These are phyloP conservation scores for Matsumyia berberina DNA, from an alignment of 2,888 invertebrate species.

Conservation along the genomic window DNA sequence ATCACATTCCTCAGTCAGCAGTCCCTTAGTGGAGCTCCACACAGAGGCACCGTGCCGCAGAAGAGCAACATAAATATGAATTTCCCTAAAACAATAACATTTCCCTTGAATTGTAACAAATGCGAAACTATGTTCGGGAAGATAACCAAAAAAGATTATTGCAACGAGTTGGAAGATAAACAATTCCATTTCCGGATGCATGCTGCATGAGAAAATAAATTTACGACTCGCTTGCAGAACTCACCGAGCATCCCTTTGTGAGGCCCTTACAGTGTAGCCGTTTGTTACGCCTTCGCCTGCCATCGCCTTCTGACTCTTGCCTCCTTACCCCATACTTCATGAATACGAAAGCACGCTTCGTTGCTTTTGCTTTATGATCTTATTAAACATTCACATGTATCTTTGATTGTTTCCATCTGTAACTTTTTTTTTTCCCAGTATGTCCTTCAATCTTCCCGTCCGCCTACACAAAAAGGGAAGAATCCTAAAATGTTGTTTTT, in stretches of 20 bases:
- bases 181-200: slow-evolving; percentile 47
- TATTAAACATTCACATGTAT: slow-evolving; percentile 34
- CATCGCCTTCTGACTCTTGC: not conserved
- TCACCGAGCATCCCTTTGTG: not conserved
- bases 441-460: not conserved
- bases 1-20: not conserved
- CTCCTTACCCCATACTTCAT: slow-evolving; percentile 20
- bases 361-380: not conserved
- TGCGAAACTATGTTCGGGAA: slow-evolving; percentile 10
- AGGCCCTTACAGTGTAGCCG: not conserved
- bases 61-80: not conserved
- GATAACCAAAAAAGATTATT: slow-evolving; percentile 8
- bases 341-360: slow-evolving; percentile 19
- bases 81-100: slow-evolving; percentile 23
- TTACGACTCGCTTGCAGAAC: not conserved
- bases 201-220: slow-evolving; percentile 31
- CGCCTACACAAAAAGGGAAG: not conserved
- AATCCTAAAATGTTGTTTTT: not conserved
- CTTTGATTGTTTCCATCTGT: slow-evolving; percentile 19
- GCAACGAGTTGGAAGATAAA: slow-evolving; percentile 27
- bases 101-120: not conserved
- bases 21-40: not conserved
- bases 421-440: not conserved
- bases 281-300: no score
- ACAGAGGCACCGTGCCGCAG: not conserved